phyloP scores from a whole-genome alignment of 2,113 vertebrate species.

The Python bivittatus region DNA sequence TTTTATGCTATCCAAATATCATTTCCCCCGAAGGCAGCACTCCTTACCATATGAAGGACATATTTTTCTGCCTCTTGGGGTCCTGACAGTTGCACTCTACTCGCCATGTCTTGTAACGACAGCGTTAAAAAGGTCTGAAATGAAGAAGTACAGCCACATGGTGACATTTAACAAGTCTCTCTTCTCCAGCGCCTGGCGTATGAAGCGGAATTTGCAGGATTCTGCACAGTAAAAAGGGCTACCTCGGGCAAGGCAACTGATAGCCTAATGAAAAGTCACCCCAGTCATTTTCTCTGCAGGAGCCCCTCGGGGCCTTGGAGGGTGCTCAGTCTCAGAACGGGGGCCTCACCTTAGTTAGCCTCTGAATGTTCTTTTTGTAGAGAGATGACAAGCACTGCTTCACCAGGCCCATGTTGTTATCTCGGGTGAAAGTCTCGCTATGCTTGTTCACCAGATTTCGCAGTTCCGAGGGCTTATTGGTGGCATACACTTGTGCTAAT shows the following conservation, averaged over 20 bases:
- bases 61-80: constrained; percentile 98
- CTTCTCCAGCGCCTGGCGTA: not conserved
- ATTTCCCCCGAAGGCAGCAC: not conserved
- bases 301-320: no score
- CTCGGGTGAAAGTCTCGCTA: constrained; percentile 90
- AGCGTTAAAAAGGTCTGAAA: constrained; percentile 95
- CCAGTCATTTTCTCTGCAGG: not conserved
- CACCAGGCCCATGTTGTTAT: constrained; percentile 97
- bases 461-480: constrained; percentile 94
- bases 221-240: not conserved
- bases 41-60: constrained; percentile 95
- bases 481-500: constrained; percentile 94
- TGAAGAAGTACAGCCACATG: not conserved
- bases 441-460: constrained; percentile 93
- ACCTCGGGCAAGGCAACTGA: not conserved
- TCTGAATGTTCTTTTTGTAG: constrained; percentile 99
- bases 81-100: constrained; percentile 94
- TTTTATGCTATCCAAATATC: not conserved
- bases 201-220: not conserved
- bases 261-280: not conserved
- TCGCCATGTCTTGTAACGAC: constrained; percentile 99
- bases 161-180: not conserved
- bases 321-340: not conserved
- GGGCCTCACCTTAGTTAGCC: constrained; percentile 91
- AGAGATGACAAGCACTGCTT: constrained; percentile 97